Evolutionary conservation across 2,888 invertebrate genomes (phyloP), one percentile per base, ranked within the genome.

Genomic region (Erebia ligea): DNA sequence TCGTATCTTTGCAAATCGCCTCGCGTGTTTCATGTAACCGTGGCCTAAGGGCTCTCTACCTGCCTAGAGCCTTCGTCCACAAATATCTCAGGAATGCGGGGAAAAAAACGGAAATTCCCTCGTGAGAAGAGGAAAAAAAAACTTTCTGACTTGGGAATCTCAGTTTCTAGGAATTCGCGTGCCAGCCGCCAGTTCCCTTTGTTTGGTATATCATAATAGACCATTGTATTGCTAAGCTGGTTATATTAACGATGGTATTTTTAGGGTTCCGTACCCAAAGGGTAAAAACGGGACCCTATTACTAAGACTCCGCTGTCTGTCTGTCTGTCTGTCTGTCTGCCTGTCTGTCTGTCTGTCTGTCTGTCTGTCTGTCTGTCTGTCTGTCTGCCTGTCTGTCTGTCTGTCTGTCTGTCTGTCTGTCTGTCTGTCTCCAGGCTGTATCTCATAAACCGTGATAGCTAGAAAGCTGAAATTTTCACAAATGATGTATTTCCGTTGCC

Each of bases 151-250:
- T 84, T 90, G 93, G 88, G 92, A 92, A 91, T 86, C 82, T 82
- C 85, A 81, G 80, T 81, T 93, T 92, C 92, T 81, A 75, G 85
- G 92, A 91, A 92, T 91, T 91, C 93, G 90, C 92, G 92, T 93
- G 93, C 92, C 89, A 87, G 84, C 54, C 54, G 17, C 19, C 54
- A 54, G 80, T 78, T 81, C 82, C 81, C 81, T 83, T 83, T 82
- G 84, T 82, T 74, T 75, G 80, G 80, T 80, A 81, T 79, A 81
- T 83, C 82, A 83, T 81, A 76, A 83, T 82, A 79, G 77, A 76
- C 81, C 79, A 82, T 83, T 82, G 82, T 85, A 80, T 65, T 48
- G 50, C 67, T 61, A 48, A 42, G 67, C 69, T 25, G 67, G 63
- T 69, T 59, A 42, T 40, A 64, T 50, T 57, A 61, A 45, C 21